These are phyloP conservation scores for Camponotus vicinus DNA, from an alignment of 1,140 invertebrate species.

Conservation along the genomic window DNA sequence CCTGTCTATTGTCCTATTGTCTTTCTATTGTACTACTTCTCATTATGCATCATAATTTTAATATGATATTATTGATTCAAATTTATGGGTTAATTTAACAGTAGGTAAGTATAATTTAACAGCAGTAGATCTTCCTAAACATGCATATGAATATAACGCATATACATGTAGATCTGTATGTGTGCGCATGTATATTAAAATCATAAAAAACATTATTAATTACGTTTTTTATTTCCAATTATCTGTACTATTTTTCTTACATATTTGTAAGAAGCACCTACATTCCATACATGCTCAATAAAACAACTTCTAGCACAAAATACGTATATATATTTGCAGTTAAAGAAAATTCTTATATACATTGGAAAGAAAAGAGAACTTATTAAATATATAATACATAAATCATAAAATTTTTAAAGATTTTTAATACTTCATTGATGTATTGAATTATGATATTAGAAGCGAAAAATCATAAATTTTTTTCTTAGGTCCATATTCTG, in stretches of 20 bases:
- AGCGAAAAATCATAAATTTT: too few species aligned
- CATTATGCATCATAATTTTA: constrained; percentile 8
- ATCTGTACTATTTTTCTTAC: constrained; percentile 18
- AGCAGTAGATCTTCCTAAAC: neutral
- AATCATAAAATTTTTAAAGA: neutral
- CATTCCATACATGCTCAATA: constrained; percentile 8
- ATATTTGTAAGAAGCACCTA: neutral
- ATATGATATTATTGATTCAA: neutral
- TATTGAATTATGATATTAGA: too few species aligned
- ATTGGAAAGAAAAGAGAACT: neutral
- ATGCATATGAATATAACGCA: constrained; percentile 4
- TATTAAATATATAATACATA: constrained; percentile 10
- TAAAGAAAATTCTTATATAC: neutral
- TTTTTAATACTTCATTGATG: too few species aligned
- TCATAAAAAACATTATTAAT: neutral
- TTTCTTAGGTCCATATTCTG: too few species aligned
- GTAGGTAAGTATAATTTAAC: neutral
- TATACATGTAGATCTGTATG: neutral
- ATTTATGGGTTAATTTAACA: neutral
- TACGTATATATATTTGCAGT: neutral
- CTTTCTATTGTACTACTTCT: neutral
- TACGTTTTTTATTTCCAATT: neutral
- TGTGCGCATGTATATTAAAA: neutral
- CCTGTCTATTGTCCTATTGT: neutral
- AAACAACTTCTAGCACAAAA: neutral